These are phyloP conservation scores for Choreutis nemorana DNA, from an alignment of 2,888 invertebrate species.

Conservation along the genomic window DNA sequence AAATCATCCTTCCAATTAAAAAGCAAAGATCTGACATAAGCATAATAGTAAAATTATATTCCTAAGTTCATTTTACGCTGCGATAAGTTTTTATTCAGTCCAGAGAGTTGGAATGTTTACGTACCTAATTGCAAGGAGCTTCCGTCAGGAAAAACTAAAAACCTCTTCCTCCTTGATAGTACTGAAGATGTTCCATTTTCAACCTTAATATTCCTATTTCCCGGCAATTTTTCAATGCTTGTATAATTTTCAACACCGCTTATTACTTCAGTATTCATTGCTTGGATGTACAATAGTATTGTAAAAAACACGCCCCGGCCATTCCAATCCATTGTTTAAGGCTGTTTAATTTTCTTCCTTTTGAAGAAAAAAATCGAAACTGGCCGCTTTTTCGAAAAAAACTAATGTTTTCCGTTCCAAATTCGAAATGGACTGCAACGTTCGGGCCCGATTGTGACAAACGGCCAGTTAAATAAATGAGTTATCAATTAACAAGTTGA, in stretches of 20 bases:
- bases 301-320: too few relatives aligned
- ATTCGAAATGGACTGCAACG: conserved; percentile 31
- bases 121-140: conserved; percentile 69
- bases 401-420: conserved; percentile 15
- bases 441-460: conserved; percentile 18
- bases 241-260: conserved; percentile 22
- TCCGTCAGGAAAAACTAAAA: conserved; percentile 67
- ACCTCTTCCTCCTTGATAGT: conserved; percentile 65
- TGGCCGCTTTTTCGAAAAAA: conserved; percentile 7
- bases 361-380: background rate
- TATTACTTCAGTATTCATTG: conserved; percentile 15
- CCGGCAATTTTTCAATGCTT: conserved; percentile 17
- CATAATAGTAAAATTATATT: too few relatives aligned
- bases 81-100: too few relatives aligned
- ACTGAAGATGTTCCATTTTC: too few relatives aligned
- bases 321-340: too few relatives aligned
- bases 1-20: too few relatives aligned
- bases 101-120: too few relatives aligned
- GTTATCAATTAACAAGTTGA: conserved; percentile 46
- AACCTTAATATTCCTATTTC: conserved; percentile 22
- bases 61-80: too few relatives aligned
- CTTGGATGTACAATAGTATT: too few relatives aligned
- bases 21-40: too few relatives aligned
- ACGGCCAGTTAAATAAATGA: conserved; percentile 35
- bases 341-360: too few relatives aligned